A percentile compares a stretch with the other conserved stretches of the same genome.
phyloP scores from a whole-genome alignment of 2,113 vertebrate species.

The Hirundichthys speculiger region DNA sequence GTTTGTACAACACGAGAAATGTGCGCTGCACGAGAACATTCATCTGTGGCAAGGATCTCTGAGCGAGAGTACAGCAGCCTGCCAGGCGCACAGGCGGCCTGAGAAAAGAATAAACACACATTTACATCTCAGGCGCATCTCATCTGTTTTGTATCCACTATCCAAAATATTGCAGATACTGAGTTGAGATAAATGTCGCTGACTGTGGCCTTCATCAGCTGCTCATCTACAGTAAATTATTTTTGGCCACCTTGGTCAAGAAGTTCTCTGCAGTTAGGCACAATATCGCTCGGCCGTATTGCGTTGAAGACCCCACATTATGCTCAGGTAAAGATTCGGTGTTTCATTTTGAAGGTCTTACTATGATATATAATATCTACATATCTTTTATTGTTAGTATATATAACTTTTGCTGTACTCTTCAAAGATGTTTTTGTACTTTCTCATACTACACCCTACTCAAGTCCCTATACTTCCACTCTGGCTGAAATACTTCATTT shows the following conservation, averaged over 20 bases:
- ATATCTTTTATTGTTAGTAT: background rate
- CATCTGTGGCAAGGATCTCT: slow-evolving; percentile 81
- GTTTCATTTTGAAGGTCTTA: background rate
- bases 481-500: too few species aligned
- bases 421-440: too few species aligned
- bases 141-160: slow-evolving; percentile 4
- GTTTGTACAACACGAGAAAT: slow-evolving; percentile 73
- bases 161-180: background rate
- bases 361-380: background rate
- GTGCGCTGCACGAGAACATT: slow-evolving; percentile 68
- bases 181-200: background rate
- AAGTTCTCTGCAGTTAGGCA: slow-evolving; percentile 6
- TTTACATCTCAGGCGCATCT: background rate
- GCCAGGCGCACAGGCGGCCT: slow-evolving; percentile 41
- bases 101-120: slow-evolving; percentile 36
- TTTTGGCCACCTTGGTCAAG: slow-evolving; percentile 2
- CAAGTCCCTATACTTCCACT: too few species aligned
- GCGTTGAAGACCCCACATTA: background rate
- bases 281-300: background rate
- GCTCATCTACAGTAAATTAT: background rate
- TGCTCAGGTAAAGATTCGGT: too few species aligned
- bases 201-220: background rate
- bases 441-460: too few species aligned
- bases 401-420: too few species aligned
- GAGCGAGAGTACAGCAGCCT: slow-evolving; percentile 83